These are phyloP conservation scores for Drosophila punjabiensis DNA, from an alignment of 1,140 invertebrate species.

Conservation along the genomic window DNA sequence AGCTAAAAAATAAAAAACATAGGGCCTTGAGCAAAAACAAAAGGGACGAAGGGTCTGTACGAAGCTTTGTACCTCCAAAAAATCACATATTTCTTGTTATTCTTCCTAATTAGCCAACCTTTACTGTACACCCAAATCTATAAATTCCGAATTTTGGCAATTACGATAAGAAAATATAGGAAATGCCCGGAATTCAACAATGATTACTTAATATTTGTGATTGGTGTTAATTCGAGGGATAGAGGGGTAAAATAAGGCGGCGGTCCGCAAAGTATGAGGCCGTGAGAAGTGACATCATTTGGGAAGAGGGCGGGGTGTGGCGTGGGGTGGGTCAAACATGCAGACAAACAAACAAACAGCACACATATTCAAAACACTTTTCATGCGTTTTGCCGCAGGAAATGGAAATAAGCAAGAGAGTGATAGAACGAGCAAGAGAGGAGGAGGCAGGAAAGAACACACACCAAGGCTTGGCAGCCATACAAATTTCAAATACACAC, in stretches of 20 bases:
- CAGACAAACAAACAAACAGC: constrained; percentile 41
- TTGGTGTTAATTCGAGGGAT: constrained; percentile 11
- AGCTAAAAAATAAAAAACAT: no score
- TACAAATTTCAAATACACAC: constrained; percentile 53
- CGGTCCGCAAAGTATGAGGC: neutral
- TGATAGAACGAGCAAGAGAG: neutral
- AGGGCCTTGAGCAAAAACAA: no score
- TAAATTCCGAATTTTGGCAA: constrained; percentile 8
- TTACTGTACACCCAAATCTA: constrained; percentile 2
- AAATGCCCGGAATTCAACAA: constrained; percentile 6
- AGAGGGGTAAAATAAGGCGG: constrained; percentile 25
- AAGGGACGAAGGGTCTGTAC: no score
- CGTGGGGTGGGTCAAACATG: constrained; percentile 45
- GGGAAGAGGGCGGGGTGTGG: constrained; percentile 38
- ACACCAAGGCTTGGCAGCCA: constrained; percentile 48
- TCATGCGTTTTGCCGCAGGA: constrained; percentile 50
- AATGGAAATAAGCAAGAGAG: constrained; percentile 41
- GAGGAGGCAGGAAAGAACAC: neutral
- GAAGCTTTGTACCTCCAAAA: no score
- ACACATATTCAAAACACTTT: constrained; percentile 47
- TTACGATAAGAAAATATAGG: constrained; percentile 20
- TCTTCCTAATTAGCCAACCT: neutral
- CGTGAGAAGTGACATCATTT: constrained; percentile 62
- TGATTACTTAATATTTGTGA: constrained; percentile 33
- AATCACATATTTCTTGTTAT: no score